Evolutionary conservation across 53 echinoderm and acorn worm species (phyloP), one percentile per base, ranked within the genome.

Genomic region (Zoroaster sp.): DNA sequence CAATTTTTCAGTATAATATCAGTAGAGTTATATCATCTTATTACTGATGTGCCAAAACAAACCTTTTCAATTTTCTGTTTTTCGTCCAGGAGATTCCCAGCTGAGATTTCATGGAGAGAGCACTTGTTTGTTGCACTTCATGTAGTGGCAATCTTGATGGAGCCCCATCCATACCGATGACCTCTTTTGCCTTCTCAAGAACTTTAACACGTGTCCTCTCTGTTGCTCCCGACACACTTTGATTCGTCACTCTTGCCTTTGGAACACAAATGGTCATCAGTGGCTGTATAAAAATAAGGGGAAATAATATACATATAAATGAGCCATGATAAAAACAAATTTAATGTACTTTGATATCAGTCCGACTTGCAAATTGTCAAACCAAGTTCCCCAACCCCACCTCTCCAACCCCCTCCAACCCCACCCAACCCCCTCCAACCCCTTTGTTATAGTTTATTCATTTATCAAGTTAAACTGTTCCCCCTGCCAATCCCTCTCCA

Each of bases 51-150:
- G 49, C 49, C 49, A 15, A 73, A 10, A 71, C n/a, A n/a, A 35
- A 73, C 73, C 73, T 73, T 73, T 73, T 73, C 2, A 73, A 37
- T 73, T 73, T 73, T 73, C 73, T 73, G 23, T 73, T 73, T 40
- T 40, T 73, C 12, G 73, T 73, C 73, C 73, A 73, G 13, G 73
- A 73, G 37, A 73, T 35, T 40, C 73, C 73, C 35, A 40, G 73
- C 9, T 41, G 38, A 17, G 35, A 38, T 40, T 73, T 73, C 39
- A 73, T 35, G 15, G 73, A 17, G 5, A 73, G n/a, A 35, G 73
- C 49, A 49, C 17, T 49, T 7, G 45, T 44, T 44, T 49, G 49
- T 17, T 49, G 49, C 49, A 49, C 49, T 17, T 49, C 49, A 9
- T 49, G 49, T 14, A 49, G 49, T 49, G 49, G 15, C 49, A 49